Percentiles rank a stretch among this genome's conserved stretches.
Evolutionary conservation across 1,140 invertebrate species (phyloP).

Genomic region (Anastatus disparis): DNA sequence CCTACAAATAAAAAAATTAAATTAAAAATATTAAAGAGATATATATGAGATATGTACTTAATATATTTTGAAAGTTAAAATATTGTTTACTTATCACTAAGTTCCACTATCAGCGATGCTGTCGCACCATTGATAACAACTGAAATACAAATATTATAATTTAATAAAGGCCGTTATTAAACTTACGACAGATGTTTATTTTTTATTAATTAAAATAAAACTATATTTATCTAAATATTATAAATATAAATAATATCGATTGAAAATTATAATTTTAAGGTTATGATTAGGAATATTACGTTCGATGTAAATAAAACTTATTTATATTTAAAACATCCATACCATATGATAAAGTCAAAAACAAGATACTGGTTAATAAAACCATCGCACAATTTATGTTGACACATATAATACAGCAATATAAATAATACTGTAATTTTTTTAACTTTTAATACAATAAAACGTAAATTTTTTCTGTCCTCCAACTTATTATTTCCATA

Average conservation of each 20-base stretch:
- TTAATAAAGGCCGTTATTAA: constrained; percentile 15
- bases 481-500: constrained; percentile 22
- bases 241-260: constrained; percentile 24
- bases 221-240: too few relatives aligned
- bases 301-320: constrained; percentile 19
- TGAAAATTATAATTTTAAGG: constrained; percentile 43
- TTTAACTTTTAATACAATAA: constrained; percentile 4
- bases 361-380: constrained; percentile 49
- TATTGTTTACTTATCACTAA: constrained; percentile 61
- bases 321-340: constrained; percentile 38
- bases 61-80: constrained; percentile 23
- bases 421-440: not conserved
- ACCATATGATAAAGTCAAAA: constrained; percentile 51
- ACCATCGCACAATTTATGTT: constrained; percentile 52
- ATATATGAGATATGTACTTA: not conserved
- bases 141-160: constrained; percentile 48
- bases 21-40: too few relatives aligned
- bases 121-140: constrained; percentile 54
- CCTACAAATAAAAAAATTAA: constrained; percentile 57
- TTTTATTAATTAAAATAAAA: too few relatives aligned
- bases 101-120: constrained; percentile 60
- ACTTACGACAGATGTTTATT: not conserved
- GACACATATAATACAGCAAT: not conserved
- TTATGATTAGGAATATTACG: constrained; percentile 41
- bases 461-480: constrained; percentile 5